These are phyloP conservation scores for Pristionchus exspectatus DNA, from an alignment of 2,888 invertebrate species.

Conservation along the genomic window DNA sequence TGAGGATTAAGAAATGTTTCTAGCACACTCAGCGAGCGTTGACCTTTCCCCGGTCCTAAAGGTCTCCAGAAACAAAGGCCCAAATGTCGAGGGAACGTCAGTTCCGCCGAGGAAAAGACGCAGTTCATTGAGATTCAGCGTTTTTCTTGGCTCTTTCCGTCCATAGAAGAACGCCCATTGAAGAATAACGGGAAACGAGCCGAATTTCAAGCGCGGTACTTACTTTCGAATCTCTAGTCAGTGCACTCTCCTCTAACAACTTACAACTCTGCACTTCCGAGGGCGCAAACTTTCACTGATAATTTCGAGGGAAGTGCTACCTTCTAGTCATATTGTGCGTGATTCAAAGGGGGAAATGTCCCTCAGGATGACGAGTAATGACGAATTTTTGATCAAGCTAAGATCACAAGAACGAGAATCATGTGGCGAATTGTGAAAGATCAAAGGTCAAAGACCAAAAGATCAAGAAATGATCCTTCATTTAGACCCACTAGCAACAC, in stretches of 20 bases:
- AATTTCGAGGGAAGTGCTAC: neutral
- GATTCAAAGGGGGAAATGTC: neutral
- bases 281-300: conserved; percentile 38
- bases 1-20: neutral
- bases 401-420: no score
- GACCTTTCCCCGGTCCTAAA: neutral
- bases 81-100: neutral
- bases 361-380: neutral
- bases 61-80: conserved; percentile 5
- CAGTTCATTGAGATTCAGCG: neutral
- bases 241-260: neutral
- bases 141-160: neutral
- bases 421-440: no score
- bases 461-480: no score
- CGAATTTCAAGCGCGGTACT: neutral
- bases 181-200: neutral
- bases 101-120: neutral
- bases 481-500: neutral
- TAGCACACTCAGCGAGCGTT: neutral
- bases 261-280: conserved; percentile 14
- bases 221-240: neutral
- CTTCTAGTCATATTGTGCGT: no score
- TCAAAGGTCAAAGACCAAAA: no score
- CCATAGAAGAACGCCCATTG: neutral
- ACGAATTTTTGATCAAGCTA: no score